Evolutionary conservation across 2,888 invertebrate species (phyloP).

Genomic region (Mycalesis mineus): DNA sequence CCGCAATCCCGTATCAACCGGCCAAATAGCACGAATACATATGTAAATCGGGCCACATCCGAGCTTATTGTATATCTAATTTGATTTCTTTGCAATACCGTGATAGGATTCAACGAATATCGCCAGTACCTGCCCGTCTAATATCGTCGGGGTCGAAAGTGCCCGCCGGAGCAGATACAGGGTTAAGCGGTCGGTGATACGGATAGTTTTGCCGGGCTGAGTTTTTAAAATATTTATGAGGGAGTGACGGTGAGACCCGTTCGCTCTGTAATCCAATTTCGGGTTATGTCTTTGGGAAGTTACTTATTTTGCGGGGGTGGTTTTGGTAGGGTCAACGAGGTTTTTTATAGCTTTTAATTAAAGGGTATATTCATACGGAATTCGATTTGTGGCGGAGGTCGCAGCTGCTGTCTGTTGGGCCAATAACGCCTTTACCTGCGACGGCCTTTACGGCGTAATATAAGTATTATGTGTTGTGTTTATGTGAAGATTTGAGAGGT

Average conservation of each 20-base stretch:
- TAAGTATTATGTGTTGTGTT: background rate
- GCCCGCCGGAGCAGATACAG: constrained; percentile 51
- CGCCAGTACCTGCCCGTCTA: constrained; percentile 65
- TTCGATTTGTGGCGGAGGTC: constrained; percentile 26
- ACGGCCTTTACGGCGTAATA: background rate
- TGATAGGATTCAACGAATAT: constrained; percentile 71
- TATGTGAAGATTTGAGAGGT: background rate
- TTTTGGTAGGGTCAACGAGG: constrained; percentile 57
- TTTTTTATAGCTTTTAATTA: constrained; percentile 71
- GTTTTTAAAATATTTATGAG: constrained; percentile 77
- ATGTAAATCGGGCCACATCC: constrained; percentile 72
- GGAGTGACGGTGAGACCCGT: constrained; percentile 56
- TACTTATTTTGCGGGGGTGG: constrained; percentile 60
- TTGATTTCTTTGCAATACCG: constrained; percentile 74
- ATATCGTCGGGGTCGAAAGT: constrained; percentile 56
- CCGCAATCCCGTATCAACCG: constrained; percentile 74
- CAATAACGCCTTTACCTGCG: constrained; percentile 8
- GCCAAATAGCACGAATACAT: constrained; percentile 73
- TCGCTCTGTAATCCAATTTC: constrained; percentile 74
- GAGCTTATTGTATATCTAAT: constrained; percentile 77
- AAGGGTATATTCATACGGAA: constrained; percentile 33
- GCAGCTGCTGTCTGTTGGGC: constrained; percentile 19
- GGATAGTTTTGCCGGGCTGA: constrained; percentile 51
- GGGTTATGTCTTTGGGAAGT: constrained; percentile 74
- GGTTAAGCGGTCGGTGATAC: constrained; percentile 61